Percentiles rank a stretch among this genome's conserved stretches.
These are phyloP conservation scores for Promerops cafer DNA, from an alignment of 2,113 vertebrate genomes.

Conservation along the genomic window DNA sequence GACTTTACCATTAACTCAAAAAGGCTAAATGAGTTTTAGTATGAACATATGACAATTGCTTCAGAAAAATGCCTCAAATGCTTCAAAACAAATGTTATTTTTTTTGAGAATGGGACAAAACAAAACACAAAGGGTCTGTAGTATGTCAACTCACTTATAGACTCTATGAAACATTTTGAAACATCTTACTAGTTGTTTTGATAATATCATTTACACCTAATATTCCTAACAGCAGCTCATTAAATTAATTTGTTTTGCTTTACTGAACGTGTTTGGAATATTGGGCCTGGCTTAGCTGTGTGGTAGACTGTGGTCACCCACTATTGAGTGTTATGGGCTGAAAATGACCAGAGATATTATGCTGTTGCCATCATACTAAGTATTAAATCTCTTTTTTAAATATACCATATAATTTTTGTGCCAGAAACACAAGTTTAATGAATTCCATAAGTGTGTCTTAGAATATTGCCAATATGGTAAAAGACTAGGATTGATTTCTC, in stretches of 20 bases:
- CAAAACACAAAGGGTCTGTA: background rate
- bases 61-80: background rate
- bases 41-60: background rate
- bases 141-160: background rate
- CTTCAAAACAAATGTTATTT: background rate
- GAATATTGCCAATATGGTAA: background rate
- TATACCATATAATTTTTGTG: background rate
- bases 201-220: background rate
- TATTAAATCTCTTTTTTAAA: background rate
- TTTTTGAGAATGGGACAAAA: background rate
- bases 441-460: background rate
- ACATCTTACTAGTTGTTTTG: background rate
- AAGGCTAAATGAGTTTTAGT: background rate
- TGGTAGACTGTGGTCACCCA: background rate
- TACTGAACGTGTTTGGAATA: background rate
- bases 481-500: constrained; percentile 38
- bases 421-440: background rate
- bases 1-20: background rate
- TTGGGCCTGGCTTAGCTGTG: background rate
- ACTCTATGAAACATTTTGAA: background rate
- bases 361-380: background rate
- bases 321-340: background rate
- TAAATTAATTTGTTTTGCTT: background rate
- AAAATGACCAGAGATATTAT: background rate
- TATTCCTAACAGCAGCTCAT: background rate